Conservation (phyloP, 2,113 vertebrate genomes). For the Cygnus atratus region DNA sequence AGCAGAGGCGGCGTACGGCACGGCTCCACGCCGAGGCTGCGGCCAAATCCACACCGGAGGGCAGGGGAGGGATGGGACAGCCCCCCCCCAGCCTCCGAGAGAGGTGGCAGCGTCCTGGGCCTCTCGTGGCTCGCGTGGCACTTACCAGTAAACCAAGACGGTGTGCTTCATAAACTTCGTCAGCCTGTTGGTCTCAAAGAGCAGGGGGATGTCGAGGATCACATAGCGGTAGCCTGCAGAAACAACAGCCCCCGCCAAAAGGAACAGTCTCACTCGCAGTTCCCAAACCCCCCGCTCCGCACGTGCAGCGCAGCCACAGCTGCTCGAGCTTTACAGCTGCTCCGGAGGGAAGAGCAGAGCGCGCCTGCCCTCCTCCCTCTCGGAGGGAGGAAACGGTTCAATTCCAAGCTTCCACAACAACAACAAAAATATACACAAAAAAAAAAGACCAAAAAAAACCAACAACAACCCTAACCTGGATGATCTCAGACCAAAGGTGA, state of each 20-base stretch:
- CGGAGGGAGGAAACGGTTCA: background rate
- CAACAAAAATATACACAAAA: background rate
- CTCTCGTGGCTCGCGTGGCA: background rate
- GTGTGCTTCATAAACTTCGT: conserved; percentile 90
- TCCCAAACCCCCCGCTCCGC: background rate
- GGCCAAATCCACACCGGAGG: background rate
- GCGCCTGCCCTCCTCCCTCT: background rate
- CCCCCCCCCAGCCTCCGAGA: background rate
- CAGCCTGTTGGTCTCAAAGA: conserved; percentile 89
- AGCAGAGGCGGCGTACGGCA: rapidly evolving
- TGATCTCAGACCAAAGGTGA: conserved; percentile 57
- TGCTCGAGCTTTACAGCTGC: background rate
- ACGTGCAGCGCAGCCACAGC: rapidly evolving
- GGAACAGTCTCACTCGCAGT: background rate
- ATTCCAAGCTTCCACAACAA: background rate
- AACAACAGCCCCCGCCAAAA: background rate
- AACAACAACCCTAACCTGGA: background rate
- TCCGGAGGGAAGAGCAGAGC: background rate
- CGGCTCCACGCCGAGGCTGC: background rate
- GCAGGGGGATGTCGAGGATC: conserved; percentile 93
- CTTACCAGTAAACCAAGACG: conserved; percentile 94
- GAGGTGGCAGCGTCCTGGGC: background rate
- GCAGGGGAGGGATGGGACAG: rapidly evolving
- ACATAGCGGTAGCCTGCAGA: conserved; percentile 90
- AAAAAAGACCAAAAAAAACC: background rate